Percentiles rank a stretch among this genome's conserved stretches.
Conservation (phyloP, 2,113 vertebrate species). For the Myocastor coypus region DNA sequence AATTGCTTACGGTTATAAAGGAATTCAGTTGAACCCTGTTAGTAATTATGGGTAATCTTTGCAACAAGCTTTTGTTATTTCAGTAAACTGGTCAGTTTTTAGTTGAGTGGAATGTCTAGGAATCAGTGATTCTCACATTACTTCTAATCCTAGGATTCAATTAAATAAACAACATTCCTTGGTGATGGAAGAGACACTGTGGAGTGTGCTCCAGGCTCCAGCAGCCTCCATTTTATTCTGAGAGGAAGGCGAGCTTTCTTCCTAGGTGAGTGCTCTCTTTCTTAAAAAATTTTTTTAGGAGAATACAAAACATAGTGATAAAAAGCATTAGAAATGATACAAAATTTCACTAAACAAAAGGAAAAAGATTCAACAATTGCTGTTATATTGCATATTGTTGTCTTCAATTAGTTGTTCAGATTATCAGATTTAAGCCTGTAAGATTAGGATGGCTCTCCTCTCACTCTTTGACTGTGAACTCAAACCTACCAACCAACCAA, state of each 20-base stretch:
- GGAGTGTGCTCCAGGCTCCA: neutral
- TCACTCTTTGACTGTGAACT: neutral
- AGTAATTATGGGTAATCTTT: neutral
- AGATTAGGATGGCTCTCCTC: too few species aligned
- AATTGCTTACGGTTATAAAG: neutral
- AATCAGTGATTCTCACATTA: neutral
- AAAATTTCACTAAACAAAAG: too few species aligned
- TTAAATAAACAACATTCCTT: neutral
- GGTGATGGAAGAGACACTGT: neutral
- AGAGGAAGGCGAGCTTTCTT: neutral
- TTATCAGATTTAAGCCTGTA: too few species aligned
- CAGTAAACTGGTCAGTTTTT: neutral
- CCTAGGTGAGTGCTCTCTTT: neutral
- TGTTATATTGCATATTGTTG: too few species aligned
- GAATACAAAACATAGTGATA: too few species aligned
- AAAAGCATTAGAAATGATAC: too few species aligned
- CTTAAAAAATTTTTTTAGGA: too few species aligned
- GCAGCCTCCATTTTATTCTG: neutral
- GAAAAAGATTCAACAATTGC: too few species aligned
- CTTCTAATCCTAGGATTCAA: neutral
- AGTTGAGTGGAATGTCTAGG: neutral
- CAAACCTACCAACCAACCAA: neutral
- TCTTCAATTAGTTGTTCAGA: too few species aligned
- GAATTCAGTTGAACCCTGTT: neutral
- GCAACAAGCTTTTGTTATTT: slow-evolving; percentile 47